These are phyloP conservation scores for Yoshiicerus persimilis DNA, from an alignment of 1,140 invertebrate species.

Conservation along the genomic window DNA sequence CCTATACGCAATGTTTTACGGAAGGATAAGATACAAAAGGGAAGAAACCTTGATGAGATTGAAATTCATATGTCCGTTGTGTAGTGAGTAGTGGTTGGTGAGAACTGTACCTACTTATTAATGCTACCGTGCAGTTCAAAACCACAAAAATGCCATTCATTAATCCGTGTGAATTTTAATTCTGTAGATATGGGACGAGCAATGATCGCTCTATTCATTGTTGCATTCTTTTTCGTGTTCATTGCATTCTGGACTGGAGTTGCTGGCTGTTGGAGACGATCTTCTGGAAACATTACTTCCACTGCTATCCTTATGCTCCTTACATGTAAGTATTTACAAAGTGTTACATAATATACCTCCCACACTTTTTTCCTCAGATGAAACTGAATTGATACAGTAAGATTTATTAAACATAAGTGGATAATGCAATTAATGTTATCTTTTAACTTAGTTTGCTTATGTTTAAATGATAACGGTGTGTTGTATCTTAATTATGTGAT, in stretches of 20 bases:
- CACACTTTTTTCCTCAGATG: too few species aligned
- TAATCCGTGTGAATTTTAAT: neutral
- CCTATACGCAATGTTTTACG: too few species aligned
- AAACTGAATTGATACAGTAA: too few species aligned
- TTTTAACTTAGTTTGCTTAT: too few species aligned
- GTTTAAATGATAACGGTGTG: too few species aligned
- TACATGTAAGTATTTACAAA: constrained; percentile 68
- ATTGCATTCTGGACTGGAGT: constrained; percentile 92
- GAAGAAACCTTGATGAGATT: too few species aligned
- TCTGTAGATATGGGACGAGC: constrained; percentile 84
- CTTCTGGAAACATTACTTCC: constrained; percentile 86
- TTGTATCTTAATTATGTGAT: too few species aligned
- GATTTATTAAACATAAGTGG: too few species aligned
- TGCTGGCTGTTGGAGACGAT: constrained; percentile 87
- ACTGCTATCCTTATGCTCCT: constrained; percentile 88
- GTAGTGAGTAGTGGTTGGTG: neutral
- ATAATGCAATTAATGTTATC: too few species aligned
- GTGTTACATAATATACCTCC: neutral
- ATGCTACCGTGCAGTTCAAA: neutral
- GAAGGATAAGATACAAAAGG: too few species aligned
- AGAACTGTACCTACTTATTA: neutral
- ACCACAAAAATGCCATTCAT: constrained; percentile 12
- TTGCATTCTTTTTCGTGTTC: constrained; percentile 84
- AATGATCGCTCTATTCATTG: constrained; percentile 86
- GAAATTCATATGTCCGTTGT: too few species aligned